phyloP scores from a whole-genome alignment of 1,140 invertebrate species.

The Brachionus koreanus region DNA sequence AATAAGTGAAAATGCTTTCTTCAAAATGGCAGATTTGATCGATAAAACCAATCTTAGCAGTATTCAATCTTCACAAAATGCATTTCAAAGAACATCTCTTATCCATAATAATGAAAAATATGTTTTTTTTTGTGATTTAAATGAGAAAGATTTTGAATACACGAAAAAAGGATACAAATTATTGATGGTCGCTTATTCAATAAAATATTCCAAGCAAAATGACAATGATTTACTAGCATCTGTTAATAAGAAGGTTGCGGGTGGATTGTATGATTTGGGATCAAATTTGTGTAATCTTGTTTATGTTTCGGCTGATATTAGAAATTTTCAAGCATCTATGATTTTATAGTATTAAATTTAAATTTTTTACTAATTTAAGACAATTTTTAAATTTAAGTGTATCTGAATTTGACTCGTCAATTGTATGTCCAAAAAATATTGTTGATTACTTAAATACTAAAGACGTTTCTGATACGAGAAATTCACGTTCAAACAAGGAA shows the following conservation, averaged over 20 bases:
- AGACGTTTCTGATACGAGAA: not conserved
- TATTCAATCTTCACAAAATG: not conserved
- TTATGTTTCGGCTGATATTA: not conserved
- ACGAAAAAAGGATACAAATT: constrained; percentile 35
- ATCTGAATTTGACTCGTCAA: constrained; percentile 13
- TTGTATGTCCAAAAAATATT: not conserved
- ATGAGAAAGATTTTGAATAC: constrained; percentile 39
- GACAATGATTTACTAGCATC: not conserved
- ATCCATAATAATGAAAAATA: not conserved
- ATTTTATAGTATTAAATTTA: constrained; percentile 6
- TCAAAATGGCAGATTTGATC: not conserved
- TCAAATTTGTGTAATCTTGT: constrained; percentile 37
- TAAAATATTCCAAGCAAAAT: not conserved
- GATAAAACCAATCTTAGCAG: not conserved
- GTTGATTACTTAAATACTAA: not conserved
- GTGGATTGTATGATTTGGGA: constrained; percentile 12
- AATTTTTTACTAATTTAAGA: not conserved
- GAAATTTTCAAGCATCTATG: constrained; percentile 30
- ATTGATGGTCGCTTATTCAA: constrained; percentile 11
- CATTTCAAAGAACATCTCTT: not conserved
- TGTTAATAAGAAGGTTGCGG: constrained; percentile 20
- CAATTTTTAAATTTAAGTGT: not conserved
- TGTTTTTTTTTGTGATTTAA: constrained; percentile 29
- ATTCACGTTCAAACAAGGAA: not conserved
- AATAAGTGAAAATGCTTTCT: constrained; percentile 21